These are phyloP conservation scores for Noctua janthe DNA, from an alignment of 2,888 invertebrate genomes.

Conservation along the genomic window DNA sequence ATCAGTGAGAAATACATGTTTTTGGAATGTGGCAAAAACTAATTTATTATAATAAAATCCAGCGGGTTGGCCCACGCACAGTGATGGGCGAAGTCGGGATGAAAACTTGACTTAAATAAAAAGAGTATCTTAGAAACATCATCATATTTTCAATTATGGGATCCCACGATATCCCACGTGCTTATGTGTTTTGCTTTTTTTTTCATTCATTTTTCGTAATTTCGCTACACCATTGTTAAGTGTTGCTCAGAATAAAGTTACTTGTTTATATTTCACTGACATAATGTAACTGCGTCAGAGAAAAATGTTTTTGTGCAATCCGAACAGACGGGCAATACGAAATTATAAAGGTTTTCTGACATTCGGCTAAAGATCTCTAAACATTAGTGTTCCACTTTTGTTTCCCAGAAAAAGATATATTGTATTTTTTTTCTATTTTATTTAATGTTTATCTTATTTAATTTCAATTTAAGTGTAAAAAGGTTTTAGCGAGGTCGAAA, in stretches of 20 bases:
- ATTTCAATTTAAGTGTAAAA: conserved; percentile 1
- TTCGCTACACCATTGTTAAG: too few species aligned
- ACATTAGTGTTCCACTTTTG: neutral
- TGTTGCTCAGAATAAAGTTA: too few species aligned
- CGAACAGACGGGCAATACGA: neutral
- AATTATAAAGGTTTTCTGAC: rapidly evolving
- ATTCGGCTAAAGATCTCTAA: neutral
- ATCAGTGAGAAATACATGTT: neutral
- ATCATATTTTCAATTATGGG: neutral
- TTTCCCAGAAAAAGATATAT: neutral
- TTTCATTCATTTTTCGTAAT: too few species aligned
- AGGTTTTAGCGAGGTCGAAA: neutral
- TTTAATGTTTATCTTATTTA: neutral
- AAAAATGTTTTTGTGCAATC: neutral
- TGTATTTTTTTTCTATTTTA: neutral
- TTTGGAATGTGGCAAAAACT: neutral
- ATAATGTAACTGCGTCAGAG: too few species aligned
- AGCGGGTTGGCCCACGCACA: neutral
- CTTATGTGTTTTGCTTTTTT: neutral
- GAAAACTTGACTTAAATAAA: neutral
- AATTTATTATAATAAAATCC: neutral
- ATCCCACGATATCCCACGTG: neutral
- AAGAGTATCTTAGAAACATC: neutral
- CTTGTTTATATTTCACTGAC: too few species aligned
- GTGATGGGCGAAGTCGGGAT: neutral